Percentiles rank a stretch among this genome's conserved stretches.
Evolutionary conservation across 2,113 vertebrate genomes (phyloP).

Genomic region (Onychostruthus taczanowskii): DNA sequence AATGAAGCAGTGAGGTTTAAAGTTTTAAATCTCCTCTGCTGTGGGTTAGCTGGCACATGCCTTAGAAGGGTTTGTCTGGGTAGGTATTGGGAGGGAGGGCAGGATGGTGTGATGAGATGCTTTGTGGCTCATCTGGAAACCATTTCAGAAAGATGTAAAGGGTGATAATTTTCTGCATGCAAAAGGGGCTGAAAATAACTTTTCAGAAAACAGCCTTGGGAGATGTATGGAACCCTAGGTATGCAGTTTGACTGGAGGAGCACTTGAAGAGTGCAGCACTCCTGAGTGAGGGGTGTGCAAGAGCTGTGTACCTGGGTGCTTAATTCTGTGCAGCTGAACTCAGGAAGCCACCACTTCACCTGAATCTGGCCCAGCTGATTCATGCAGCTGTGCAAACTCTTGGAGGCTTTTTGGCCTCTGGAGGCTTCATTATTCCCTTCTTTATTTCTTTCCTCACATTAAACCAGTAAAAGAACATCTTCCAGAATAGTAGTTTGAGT

Average conservation of each 20-base stretch:
- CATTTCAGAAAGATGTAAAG: background rate
- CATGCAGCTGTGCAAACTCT: background rate
- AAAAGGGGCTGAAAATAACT: background rate
- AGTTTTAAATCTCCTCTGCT: fast-evolving
- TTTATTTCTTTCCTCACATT: background rate
- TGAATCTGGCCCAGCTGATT: background rate
- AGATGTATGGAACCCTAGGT: background rate
- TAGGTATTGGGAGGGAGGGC: too few species aligned
- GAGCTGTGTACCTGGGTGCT: background rate
- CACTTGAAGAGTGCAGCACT: background rate
- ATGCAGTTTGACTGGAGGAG: background rate
- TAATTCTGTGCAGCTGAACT: background rate
- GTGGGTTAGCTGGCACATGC: fast-evolving
- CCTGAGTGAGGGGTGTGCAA: fast-evolving
- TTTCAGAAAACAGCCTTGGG: background rate
- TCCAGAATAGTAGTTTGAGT: background rate
- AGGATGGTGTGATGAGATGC: background rate
- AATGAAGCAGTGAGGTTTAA: background rate
- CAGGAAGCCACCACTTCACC: fast-evolving
- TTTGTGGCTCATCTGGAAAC: background rate
- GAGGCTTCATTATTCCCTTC: background rate
- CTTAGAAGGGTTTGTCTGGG: background rate
- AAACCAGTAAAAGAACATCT: background rate
- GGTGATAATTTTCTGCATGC: background rate
- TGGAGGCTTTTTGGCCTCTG: background rate